Evolutionary conservation across 2,888 invertebrate species (phyloP).

Genomic region (Cryptophagus acutangulus): DNA sequence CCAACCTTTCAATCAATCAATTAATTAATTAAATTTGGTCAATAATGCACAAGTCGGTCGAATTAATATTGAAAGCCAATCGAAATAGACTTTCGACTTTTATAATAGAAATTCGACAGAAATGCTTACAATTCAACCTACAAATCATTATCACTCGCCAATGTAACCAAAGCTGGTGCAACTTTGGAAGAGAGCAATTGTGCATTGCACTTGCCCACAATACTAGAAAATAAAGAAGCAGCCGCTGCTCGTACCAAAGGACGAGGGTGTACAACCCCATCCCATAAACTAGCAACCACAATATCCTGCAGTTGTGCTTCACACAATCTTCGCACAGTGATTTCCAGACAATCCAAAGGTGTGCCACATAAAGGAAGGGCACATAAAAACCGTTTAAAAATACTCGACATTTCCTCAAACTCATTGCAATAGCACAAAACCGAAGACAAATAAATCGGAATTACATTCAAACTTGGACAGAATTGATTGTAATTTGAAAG

Average conservation of each 20-base stretch:
- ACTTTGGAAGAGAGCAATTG: conserved; percentile 55
- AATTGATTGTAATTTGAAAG: conserved; percentile 55
- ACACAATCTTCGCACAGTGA: conserved; percentile 43
- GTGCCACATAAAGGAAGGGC: conserved; percentile 53
- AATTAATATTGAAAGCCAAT: no score
- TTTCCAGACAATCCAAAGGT: conserved; percentile 46
- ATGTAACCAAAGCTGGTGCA: conserved; percentile 64
- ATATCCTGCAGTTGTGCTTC: conserved; percentile 47
- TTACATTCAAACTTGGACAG: conserved; percentile 54
- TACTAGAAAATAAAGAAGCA: conserved; percentile 55
- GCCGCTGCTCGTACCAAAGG: conserved; percentile 57
- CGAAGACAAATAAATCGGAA: conserved; percentile 59
- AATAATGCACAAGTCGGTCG: no score
- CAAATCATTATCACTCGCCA: conserved; percentile 64
- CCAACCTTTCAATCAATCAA: conserved; percentile 46
- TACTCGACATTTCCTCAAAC: conserved; percentile 50
- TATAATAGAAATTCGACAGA: no score
- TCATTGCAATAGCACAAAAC: conserved; percentile 53
- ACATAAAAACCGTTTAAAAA: conserved; percentile 55
- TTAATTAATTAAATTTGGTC: neutral
- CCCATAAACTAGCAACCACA: conserved; percentile 59
- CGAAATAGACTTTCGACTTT: no score
- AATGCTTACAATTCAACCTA: conserved; percentile 47
- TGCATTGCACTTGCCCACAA: conserved; percentile 54
- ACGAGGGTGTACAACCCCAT: conserved; percentile 62